Evolutionary conservation across 2,888 invertebrate species (phyloP).

Genomic region (Tribolium freemani): DNA sequence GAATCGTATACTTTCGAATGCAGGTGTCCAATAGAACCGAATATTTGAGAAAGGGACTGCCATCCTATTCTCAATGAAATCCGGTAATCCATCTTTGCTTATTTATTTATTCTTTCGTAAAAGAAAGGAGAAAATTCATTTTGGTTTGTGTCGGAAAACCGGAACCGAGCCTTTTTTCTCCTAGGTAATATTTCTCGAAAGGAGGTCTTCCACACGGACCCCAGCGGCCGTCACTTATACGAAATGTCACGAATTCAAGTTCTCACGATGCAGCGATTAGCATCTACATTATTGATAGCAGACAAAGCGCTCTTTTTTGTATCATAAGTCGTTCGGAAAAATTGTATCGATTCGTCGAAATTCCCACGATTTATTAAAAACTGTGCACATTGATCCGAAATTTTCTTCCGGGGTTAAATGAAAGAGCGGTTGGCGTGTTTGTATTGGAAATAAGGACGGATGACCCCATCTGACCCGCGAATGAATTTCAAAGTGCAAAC

Average conservation of each 20-base stretch:
- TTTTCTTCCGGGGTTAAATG: conserved; percentile 25
- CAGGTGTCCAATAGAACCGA: conserved; percentile 7
- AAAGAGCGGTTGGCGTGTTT: conserved; percentile 40
- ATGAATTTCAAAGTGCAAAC: conserved; percentile 48
- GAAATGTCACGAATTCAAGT: conserved; percentile 62
- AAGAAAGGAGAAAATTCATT: too few relatives aligned
- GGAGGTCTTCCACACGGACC: conserved; percentile 47
- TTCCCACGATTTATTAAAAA: too few relatives aligned
- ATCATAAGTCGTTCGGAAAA: conserved; percentile 5
- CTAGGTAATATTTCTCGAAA: not conserved
- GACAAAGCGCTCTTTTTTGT: conserved; percentile 47
- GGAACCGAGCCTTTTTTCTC: too few relatives aligned
- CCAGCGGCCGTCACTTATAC: conserved; percentile 53
- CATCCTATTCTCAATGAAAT: too few relatives aligned
- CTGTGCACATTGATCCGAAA: not conserved
- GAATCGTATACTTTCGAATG: conserved; percentile 15
- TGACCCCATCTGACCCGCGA: conserved; percentile 48
- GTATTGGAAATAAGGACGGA: conserved; percentile 45
- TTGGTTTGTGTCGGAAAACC: too few relatives aligned
- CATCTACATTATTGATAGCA: conserved; percentile 64
- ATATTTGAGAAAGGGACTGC: not conserved
- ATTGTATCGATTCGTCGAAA: not conserved
- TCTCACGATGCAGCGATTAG: conserved; percentile 63
- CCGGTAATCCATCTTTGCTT: too few relatives aligned
- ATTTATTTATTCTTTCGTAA: too few relatives aligned